phyloP scores from a whole-genome alignment of 2,113 vertebrate genomes.

The Riparia riparia region DNA sequence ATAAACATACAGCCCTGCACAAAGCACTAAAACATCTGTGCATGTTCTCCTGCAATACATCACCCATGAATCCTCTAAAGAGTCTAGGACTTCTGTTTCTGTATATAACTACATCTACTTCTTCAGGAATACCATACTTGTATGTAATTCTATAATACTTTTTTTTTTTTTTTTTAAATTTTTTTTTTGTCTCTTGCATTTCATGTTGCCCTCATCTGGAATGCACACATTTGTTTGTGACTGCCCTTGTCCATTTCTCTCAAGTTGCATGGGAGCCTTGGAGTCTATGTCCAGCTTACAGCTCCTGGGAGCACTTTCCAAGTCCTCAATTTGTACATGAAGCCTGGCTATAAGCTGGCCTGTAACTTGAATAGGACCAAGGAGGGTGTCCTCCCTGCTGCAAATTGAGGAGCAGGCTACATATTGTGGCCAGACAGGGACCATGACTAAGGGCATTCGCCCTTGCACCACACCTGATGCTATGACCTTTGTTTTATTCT shows the following conservation, averaged over 20 bases:
- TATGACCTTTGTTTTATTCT: not conserved
- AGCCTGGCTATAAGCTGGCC: not conserved
- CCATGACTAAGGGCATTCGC: not conserved
- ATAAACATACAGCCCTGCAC: not conserved
- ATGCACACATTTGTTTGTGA: not conserved
- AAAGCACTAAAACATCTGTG: constrained; percentile 16
- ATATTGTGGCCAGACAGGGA: not conserved
- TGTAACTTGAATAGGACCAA: not conserved
- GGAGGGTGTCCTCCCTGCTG: not conserved
- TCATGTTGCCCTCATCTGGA: not conserved
- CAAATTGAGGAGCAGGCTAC: not conserved
- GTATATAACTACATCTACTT: not conserved
- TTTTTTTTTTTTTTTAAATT: not conserved
- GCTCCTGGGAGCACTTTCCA: not conserved
- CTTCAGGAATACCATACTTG: not conserved
- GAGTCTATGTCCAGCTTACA: not conserved
- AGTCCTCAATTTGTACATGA: not conserved
- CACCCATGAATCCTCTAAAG: not conserved
- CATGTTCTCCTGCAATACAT: not conserved
- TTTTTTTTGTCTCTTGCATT: not conserved
- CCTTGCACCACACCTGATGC: not conserved
- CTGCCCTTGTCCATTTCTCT: not conserved
- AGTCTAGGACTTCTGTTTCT: not conserved
- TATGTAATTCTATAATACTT: not conserved
- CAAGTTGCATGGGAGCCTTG: not conserved